Evolutionary conservation across 2,113 vertebrate genomes (phyloP).

Genomic region (Hiodon tergisus): DNA sequence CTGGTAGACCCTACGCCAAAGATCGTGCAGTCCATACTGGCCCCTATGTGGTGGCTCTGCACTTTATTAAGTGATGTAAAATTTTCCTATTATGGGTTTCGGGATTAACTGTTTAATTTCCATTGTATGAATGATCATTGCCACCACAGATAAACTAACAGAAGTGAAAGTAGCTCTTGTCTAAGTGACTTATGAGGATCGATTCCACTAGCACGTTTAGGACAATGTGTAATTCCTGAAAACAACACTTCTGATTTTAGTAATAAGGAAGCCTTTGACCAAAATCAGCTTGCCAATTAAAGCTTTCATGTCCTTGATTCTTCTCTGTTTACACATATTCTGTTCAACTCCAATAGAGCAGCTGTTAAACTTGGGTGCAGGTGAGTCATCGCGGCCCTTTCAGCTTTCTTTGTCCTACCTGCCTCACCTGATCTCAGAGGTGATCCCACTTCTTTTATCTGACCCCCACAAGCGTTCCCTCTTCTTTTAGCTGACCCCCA

Average conservation of each 20-base stretch:
- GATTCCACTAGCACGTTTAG: too few relatives aligned
- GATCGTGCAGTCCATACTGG: too few relatives aligned
- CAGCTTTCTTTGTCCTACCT: slow-evolving; percentile 43
- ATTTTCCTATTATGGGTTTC: too few relatives aligned
- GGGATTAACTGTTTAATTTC: too few relatives aligned
- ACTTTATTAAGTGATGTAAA: too few relatives aligned
- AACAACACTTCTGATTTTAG: not conserved
- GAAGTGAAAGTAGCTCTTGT: too few relatives aligned
- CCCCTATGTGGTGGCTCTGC: too few relatives aligned
- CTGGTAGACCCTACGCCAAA: too few relatives aligned
- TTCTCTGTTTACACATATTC: slow-evolving; percentile 41
- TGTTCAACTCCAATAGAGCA: slow-evolving; percentile 50
- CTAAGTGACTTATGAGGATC: too few relatives aligned
- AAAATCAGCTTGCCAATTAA: slow-evolving; percentile 37
- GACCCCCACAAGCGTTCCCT: not conserved
- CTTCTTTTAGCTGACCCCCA: not conserved
- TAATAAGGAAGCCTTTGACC: not conserved
- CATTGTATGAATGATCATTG: too few relatives aligned
- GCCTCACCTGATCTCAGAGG: slow-evolving; percentile 26
- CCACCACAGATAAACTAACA: too few relatives aligned
- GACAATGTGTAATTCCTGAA: not conserved
- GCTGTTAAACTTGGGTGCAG: slow-evolving; percentile 49
- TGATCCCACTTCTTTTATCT: slow-evolving; percentile 26
- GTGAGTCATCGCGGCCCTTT: slow-evolving; percentile 53
- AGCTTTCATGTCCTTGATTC: slow-evolving; percentile 45